Base-by-base conservation (phyloP, 2,113 vertebrate species). In the Cinclus cinclus region DNA sequence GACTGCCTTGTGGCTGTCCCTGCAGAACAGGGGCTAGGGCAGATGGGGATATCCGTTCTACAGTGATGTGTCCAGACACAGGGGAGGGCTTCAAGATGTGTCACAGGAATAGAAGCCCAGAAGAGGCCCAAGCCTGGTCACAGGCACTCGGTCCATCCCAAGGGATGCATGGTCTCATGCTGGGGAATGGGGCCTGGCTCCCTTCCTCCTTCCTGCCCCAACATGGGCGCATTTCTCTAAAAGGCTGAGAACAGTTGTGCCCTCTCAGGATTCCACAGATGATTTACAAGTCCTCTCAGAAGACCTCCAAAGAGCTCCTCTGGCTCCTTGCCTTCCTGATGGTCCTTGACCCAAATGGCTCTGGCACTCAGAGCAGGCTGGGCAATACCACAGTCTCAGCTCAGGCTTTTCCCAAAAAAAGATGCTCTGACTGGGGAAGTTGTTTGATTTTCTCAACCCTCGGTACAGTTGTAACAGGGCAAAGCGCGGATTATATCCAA, bases 21-120 rank as follows among this genome's bases (percentile, higher is more conserved):
- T 74, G 88, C 85, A 73, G 92, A 92, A 55, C 67, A 33, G 78
- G 64, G 82, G 10, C 83, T 31, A 69, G 80, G 88, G 92, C 88
- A 90, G n/a, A 35, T 52, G 6, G 1, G 77, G 81, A 47, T 81
- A 47, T 55, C 44, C 0, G 1, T 64, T 79, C 83, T 7, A 11
- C 35, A 83, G 27, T 5, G 24, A 60, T n/a, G 41, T 83, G 56
- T 50, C 42, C 56, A 83, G 80, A 59, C 42, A 35, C 0, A 0
- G 50, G 20, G 31, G 18, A 11, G 23, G 22, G 13, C 42, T 62
- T 24, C 3, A 9, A 41, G n/a, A 65, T 46, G 60, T 4, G 3
- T 25, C 52, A 69, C 58, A 52, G 70, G 78, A 76, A 46, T 21
- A 42, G 37, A 94, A 91, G 25, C 62, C 41, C 74, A 37, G 28